Conservation (phyloP, 2,888 invertebrate species). For the Drosophila seclusa region DNA sequence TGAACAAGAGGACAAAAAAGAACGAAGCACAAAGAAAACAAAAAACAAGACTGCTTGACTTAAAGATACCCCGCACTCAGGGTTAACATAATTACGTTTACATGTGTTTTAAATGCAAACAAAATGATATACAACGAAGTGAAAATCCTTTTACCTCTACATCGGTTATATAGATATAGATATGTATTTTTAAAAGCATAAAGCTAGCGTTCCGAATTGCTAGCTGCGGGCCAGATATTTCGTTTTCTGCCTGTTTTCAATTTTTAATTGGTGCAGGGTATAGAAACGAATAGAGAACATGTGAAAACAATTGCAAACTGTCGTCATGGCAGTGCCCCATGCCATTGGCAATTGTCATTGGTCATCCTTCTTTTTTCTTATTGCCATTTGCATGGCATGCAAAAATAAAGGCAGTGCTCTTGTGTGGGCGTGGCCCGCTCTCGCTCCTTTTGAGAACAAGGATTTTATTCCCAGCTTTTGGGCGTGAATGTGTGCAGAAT, state of each 20-base stretch:
- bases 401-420: conserved; percentile 63
- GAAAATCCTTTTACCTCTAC: background rate
- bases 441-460: conserved; percentile 35
- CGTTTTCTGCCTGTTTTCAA: background rate
- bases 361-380: conserved; percentile 15
- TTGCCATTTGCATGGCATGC: conserved; percentile 51
- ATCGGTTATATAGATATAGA: background rate
- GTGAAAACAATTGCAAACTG: conserved; percentile 65
- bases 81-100: background rate
- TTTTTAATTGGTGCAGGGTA: background rate
- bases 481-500: conserved; percentile 57
- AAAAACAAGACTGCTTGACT: background rate
- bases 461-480: conserved; percentile 54
- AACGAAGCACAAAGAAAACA: background rate
- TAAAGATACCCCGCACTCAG: background rate
- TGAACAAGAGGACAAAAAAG: conserved; percentile 31
- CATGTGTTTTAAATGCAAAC: background rate
- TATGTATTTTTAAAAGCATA: background rate
- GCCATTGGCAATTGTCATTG: conserved; percentile 25
- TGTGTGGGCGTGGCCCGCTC: conserved; percentile 52
- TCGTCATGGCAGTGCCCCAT: conserved; percentile 25
- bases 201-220: background rate
- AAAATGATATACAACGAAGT: background rate
- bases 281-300: conserved; percentile 42
- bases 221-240: background rate